phyloP scores from a whole-genome alignment of 2,113 vertebrate genomes.

The Parus major region DNA sequence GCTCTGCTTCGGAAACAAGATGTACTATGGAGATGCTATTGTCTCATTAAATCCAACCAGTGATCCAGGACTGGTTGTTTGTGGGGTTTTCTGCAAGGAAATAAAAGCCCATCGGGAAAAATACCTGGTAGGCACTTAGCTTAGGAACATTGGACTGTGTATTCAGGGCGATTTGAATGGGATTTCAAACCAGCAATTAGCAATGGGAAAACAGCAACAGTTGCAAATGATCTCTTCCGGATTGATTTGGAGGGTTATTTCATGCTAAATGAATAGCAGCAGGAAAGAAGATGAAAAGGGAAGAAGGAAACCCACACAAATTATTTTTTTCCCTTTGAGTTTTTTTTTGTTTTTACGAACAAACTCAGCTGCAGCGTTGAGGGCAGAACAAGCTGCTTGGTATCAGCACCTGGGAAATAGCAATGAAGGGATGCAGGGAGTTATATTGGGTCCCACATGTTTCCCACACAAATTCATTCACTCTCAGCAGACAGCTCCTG shows the following conservation, averaged over 20 bases:
- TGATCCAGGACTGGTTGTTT: not conserved
- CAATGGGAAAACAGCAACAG: constrained; percentile 7
- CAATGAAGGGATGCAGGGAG: not conserved
- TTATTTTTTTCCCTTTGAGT: not conserved
- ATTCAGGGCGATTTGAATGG: not conserved
- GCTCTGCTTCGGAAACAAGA: constrained; percentile 22
- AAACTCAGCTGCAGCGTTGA: not conserved
- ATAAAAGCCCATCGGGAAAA: not conserved
- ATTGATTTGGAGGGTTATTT: constrained; percentile 53
- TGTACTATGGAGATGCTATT: not conserved
- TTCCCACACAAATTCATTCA: not conserved
- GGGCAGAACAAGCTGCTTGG: not conserved
- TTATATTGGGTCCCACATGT: not conserved
- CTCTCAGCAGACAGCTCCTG: not conserved
- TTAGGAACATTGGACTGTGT: not conserved
- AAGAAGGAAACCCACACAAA: not conserved
- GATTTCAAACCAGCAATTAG: constrained; percentile 33
- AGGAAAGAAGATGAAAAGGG: constrained; percentile 43
- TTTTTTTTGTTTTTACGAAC: not conserved
- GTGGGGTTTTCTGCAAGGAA: not conserved
- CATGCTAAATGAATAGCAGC: constrained; percentile 49
- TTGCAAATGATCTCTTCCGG: constrained; percentile 37
- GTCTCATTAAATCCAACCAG: not conserved
- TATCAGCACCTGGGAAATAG: not conserved
- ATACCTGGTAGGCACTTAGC: constrained; percentile 19